These are phyloP conservation scores for honey bee (Apis mellifera) DNA, from an alignment of 1,140 invertebrate species.

Conservation along the genomic window Amel_HAv3.1 CM009942.2:5867001-5867500, in stretches of 20 bases:
- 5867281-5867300: slow-evolving; percentile 23
- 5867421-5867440: no score
- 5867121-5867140: slow-evolving; percentile 51
- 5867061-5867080: slow-evolving; percentile 59
- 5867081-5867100: slow-evolving; percentile 59
- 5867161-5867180: slow-evolving; percentile 22
- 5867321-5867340: neutral
- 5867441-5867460: no score
- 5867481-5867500: no score
- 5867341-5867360: neutral
- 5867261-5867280: neutral
- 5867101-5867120: slow-evolving; percentile 39
- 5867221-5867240: slow-evolving; percentile 5
- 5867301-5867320: no score
- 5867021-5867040: slow-evolving; percentile 24
- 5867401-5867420: neutral
- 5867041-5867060: slow-evolving; percentile 35
- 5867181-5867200: slow-evolving; percentile 40
- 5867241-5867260: slow-evolving; percentile 11
- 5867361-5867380: neutral
- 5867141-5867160: neutral
- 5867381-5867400: neutral
- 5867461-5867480: no score
- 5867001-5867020: slow-evolving; percentile 1
- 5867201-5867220: no score